Evolutionary conservation across 2,113 vertebrate species (phyloP).

Genomic region (Hyperopisus bebe): DNA sequence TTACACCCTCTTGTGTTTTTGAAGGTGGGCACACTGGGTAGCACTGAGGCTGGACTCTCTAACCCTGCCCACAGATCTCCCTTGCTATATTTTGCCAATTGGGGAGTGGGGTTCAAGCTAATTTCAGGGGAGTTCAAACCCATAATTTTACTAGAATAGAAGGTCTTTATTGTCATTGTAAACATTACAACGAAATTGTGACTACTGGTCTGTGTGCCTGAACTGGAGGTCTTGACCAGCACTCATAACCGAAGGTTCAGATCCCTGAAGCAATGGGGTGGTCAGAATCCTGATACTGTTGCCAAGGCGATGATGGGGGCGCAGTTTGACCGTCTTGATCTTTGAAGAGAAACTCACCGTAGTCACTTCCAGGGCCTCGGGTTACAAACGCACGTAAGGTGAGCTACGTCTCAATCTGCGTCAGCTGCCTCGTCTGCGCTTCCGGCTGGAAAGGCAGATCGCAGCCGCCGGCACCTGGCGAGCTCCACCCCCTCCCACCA

Average conservation of each 20-base stretch:
- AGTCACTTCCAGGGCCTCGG: background rate
- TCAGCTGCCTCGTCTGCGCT: background rate
- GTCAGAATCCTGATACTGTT: background rate
- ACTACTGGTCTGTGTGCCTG: background rate
- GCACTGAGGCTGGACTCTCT: background rate
- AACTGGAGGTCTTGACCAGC: background rate
- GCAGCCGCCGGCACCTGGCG: background rate
- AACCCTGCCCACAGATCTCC: background rate
- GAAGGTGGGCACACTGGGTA: background rate
- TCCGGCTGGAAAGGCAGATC: background rate
- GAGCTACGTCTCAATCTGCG: background rate
- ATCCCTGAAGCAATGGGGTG: background rate
- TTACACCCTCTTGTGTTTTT: background rate
- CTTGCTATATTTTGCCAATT: background rate
- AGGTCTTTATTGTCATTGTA: too few species aligned
- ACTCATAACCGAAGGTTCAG: background rate
- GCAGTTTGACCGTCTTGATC: background rate
- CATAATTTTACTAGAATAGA: background rate
- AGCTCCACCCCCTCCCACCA: conserved; percentile 30
- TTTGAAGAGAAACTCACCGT: background rate
- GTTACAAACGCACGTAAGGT: background rate
- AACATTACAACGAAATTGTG: too few species aligned
- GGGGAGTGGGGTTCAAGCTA: background rate
- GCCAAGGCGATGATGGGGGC: background rate
- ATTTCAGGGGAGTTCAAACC: background rate